These are phyloP conservation scores for Acanthurus leucopareius DNA, from an alignment of 2,797 vertebrate genomes.

Conservation along the genomic window DNA sequence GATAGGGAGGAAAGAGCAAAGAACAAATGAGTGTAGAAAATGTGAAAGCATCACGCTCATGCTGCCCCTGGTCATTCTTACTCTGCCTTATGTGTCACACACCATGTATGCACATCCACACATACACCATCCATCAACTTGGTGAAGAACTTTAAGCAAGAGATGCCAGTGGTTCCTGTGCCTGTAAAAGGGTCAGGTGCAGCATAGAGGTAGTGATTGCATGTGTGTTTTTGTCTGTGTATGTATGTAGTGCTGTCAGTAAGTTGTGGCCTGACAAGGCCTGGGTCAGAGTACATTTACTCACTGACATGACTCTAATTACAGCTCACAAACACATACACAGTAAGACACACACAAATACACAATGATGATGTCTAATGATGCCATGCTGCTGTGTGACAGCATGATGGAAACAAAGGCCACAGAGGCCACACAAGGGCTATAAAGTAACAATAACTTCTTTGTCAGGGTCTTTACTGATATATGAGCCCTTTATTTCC, in stretches of 20 bases:
- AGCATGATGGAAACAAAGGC: constrained; percentile 27
- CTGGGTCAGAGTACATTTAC: constrained; percentile 65
- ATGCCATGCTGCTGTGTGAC: constrained; percentile 48
- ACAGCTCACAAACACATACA: constrained; percentile 29
- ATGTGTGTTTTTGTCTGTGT: constrained; percentile 20
- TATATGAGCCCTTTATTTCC: constrained; percentile 1
- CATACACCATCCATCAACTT: constrained; percentile 37
- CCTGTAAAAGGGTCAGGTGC: constrained; percentile 36
- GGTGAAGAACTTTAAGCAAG: constrained; percentile 16
- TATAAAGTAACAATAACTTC: constrained; percentile 33
- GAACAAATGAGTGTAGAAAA: background rate
- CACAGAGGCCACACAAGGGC: constrained; percentile 23
- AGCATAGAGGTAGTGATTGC: constrained; percentile 26
- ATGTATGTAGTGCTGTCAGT: constrained; percentile 15
- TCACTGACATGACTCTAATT: constrained; percentile 67
- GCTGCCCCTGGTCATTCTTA: background rate
- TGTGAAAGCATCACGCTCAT: background rate
- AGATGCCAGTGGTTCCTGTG: background rate
- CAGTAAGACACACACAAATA: background rate
- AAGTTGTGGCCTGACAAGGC: constrained; percentile 49
- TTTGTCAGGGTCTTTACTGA: constrained; percentile 15
- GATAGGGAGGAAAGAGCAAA: background rate
- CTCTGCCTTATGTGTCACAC: constrained; percentile 9
- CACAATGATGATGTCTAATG: constrained; percentile 27
- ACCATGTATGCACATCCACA: constrained; percentile 18